Evolutionary conservation across 2,888 invertebrate species (phyloP).

Genomic region (Scaptomyza cyrtandrae): DNA sequence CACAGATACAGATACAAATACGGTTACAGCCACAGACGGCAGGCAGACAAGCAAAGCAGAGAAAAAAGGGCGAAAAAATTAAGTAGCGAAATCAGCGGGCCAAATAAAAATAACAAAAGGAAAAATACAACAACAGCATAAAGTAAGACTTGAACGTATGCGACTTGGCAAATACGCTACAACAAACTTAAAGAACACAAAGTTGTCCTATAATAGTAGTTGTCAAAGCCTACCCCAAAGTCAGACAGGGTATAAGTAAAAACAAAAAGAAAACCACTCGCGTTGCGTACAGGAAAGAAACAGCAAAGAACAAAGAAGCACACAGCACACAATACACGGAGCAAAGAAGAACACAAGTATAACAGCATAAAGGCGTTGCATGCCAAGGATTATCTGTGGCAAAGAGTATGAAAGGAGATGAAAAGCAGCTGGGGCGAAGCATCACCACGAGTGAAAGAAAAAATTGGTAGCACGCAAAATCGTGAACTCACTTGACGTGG

Average conservation of each 20-base stretch:
- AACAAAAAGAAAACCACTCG: background rate
- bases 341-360: slow-evolving; percentile 66
- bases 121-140: slow-evolving; percentile 9
- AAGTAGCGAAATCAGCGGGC: slow-evolving; percentile 79
- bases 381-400: slow-evolving; percentile 75
- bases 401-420: slow-evolving; percentile 3
- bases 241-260: slow-evolving; percentile 32
- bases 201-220: background rate
- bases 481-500: slow-evolving; percentile 81
- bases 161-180: slow-evolving; percentile 9
- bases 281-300: slow-evolving; percentile 5
- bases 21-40: slow-evolving; percentile 38
- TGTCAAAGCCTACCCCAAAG: background rate
- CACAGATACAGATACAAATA: slow-evolving; percentile 23
- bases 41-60: slow-evolving; percentile 18
- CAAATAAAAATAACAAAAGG: slow-evolving; percentile 41
- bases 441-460: slow-evolving; percentile 52
- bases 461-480: slow-evolving; percentile 80
- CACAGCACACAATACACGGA: slow-evolving; percentile 3
- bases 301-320: slow-evolving; percentile 2
- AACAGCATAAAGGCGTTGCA: slow-evolving; percentile 81
- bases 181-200: background rate
- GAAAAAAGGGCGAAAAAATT: slow-evolving; percentile 64
- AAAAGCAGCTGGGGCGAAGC: slow-evolving; percentile 8
- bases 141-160: background rate